These are phyloP conservation scores for Rhinopomastus cyanomelas DNA, from an alignment of 2,113 vertebrate species.

Conservation along the genomic window DNA sequence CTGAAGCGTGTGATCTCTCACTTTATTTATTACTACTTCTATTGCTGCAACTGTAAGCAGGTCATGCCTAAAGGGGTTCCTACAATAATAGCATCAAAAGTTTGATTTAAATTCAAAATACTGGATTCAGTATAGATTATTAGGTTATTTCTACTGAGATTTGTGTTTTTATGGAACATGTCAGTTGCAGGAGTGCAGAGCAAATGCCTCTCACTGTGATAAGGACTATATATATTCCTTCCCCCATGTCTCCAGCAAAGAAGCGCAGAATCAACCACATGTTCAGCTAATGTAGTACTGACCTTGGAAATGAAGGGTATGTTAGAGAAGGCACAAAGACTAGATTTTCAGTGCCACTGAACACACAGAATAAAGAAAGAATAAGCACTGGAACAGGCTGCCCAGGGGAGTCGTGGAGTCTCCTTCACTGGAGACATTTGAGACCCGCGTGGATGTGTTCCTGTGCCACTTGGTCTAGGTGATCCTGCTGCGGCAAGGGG, in stretches of 20 bases:
- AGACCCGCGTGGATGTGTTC: too few relatives aligned
- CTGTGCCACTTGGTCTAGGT: too few relatives aligned
- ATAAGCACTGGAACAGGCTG: too few relatives aligned
- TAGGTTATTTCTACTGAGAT: conserved; percentile 12
- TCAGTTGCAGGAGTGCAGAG: background rate
- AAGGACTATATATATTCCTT: background rate
- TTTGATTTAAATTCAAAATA: background rate
- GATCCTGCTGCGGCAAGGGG: too few relatives aligned
- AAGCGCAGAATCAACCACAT: background rate
- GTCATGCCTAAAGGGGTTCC: background rate
- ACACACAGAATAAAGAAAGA: background rate
- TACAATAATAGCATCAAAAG: background rate
- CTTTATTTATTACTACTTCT: background rate
- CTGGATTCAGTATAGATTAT: background rate
- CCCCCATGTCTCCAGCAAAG: background rate
- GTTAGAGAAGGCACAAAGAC: background rate
- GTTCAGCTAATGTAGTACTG: background rate
- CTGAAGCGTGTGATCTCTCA: background rate
- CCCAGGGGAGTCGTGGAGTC: too few relatives aligned
- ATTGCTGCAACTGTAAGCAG: background rate
- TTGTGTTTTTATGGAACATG: background rate
- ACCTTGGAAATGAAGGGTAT: background rate
- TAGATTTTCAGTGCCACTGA: background rate
- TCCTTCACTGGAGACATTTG: too few relatives aligned
- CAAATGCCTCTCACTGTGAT: background rate